phyloP scores from a whole-genome alignment of 2,888 invertebrate species.

The Pandemis heparana region DNA sequence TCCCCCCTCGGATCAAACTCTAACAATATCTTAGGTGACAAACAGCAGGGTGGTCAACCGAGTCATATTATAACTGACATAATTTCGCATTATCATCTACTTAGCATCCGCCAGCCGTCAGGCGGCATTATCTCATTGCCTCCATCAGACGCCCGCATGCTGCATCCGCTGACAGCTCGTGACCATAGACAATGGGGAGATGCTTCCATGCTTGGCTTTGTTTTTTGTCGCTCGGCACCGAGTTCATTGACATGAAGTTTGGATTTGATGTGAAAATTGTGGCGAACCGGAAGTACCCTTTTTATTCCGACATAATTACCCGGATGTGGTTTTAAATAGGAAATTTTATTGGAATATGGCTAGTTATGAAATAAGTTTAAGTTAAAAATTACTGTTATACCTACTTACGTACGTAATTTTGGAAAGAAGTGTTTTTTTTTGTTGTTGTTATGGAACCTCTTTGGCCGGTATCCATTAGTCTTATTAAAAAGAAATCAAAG shows the following conservation, averaged over 20 bases:
- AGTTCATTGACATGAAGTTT: slow-evolving; percentile 47
- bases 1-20: background rate
- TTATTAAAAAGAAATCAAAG: slow-evolving; percentile 59
- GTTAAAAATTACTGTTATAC: background rate
- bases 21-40: slow-evolving; percentile 14
- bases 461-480: slow-evolving; percentile 36
- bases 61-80: slow-evolving; percentile 37
- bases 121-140: slow-evolving; percentile 75
- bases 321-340: slow-evolving; percentile 13
- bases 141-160: slow-evolving; percentile 53
- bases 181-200: slow-evolving; percentile 75
- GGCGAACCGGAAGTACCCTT: slow-evolving; percentile 23
- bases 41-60: slow-evolving; percentile 23
- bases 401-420: too few relatives aligned
- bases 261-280: slow-evolving; percentile 8
- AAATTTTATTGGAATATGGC: background rate
- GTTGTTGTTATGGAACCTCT: background rate
- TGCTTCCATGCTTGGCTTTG: slow-evolving; percentile 58
- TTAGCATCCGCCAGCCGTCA: slow-evolving; percentile 50
- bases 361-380: background rate
- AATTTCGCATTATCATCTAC: slow-evolving; percentile 42
- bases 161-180: slow-evolving; percentile 58
- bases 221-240: slow-evolving; percentile 61
- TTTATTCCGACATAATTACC: slow-evolving; percentile 9
- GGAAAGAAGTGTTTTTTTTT: too few relatives aligned